These are phyloP conservation scores for Microtus montanus DNA, from an alignment of 2,113 vertebrate species.

Conservation along the genomic window DNA sequence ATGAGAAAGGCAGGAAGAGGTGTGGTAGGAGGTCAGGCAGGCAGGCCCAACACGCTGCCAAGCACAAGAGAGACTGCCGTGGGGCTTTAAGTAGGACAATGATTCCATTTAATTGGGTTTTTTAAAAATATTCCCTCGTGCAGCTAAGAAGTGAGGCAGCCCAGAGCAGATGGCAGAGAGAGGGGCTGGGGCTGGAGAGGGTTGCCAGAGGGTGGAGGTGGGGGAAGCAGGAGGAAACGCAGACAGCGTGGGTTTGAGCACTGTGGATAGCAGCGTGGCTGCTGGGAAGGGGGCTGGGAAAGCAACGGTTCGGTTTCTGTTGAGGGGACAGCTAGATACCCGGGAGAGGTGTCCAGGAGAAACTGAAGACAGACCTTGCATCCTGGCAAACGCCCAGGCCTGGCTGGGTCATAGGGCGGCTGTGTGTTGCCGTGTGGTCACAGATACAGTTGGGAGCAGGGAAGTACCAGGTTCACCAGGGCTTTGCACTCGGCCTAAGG, in stretches of 20 bases:
- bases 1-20: background rate
- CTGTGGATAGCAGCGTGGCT: fast-evolving
- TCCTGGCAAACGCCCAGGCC: background rate
- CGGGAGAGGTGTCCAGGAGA: background rate
- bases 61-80: background rate
- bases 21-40: too few relatives aligned
- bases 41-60: fast-evolving
- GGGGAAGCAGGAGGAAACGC: fast-evolving
- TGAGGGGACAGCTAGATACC: background rate
- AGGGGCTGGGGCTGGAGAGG: background rate
- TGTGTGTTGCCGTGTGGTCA: background rate
- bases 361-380: too few relatives aligned
- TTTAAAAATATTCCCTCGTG: background rate
- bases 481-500: background rate
- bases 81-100: background rate
- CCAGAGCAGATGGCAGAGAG: background rate
- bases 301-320: background rate
- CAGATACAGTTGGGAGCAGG: background rate
- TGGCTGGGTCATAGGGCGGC: background rate
- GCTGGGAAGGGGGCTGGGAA: fast-evolving
- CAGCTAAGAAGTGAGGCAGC: background rate
- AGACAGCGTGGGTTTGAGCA: fast-evolving
- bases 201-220: fast-evolving
- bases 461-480: background rate
- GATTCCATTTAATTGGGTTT: background rate